A percentile compares a stretch with the other conserved stretches of the same genome.
phyloP scores from a whole-genome alignment of 37 sponge, comb jelly and placozoan genomes.

The Diacarnus erythraeanus region DNA sequence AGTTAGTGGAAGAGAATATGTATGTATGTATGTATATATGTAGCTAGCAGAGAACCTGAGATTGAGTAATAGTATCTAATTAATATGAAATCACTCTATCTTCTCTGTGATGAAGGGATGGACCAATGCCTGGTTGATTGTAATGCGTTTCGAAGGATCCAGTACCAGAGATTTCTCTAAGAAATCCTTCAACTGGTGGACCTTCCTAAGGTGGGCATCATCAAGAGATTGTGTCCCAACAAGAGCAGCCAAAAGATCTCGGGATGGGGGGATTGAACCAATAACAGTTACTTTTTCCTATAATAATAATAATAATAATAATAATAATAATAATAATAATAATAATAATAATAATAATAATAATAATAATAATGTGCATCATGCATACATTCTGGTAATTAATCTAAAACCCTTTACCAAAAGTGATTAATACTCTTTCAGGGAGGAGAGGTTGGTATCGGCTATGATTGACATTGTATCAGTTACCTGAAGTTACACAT shows the following conservation, averaged over 20 bases:
- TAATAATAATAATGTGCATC: too few species aligned
- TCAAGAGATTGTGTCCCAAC: slow-evolving; percentile 80
- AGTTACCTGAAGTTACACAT: too few species aligned
- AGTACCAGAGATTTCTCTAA: slow-evolving; percentile 83
- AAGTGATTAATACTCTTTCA: too few species aligned
- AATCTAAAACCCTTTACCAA: too few species aligned
- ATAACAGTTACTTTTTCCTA: slow-evolving; percentile 93
- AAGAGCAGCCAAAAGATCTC: slow-evolving; percentile 76
- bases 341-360: too few species aligned
- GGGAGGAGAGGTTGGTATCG: background rate
- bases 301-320: background rate
- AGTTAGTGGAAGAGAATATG: too few species aligned
- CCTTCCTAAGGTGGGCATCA: slow-evolving; percentile 83
- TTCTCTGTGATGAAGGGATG: slow-evolving; percentile 96
- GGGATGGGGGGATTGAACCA: slow-evolving; percentile 56
- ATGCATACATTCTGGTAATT: too few species aligned
- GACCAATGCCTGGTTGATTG: slow-evolving; percentile 85
- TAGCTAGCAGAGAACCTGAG: background rate
- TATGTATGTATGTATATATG: background rate
- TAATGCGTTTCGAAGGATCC: slow-evolving; percentile 90
- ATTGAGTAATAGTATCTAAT: too few species aligned
- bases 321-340: background rate
- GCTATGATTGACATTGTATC: too few species aligned
- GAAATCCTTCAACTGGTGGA: slow-evolving; percentile 89
- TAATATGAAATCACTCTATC: slow-evolving; percentile 38